These are phyloP conservation scores for Linurgus olivaceus DNA, from an alignment of 2,797 vertebrate genomes.

Conservation along the genomic window DNA sequence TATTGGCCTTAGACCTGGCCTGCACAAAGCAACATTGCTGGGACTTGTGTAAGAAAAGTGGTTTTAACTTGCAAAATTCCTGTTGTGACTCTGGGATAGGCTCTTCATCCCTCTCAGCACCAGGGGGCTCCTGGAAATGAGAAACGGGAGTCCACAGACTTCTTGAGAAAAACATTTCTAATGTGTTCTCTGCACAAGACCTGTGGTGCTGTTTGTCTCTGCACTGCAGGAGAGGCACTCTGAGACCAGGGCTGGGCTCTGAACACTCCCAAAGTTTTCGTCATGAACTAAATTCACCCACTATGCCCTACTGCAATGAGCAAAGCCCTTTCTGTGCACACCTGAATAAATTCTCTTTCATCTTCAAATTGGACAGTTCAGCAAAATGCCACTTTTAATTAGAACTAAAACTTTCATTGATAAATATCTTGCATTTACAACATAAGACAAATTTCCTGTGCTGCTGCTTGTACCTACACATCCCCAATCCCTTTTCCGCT, in stretches of 20 bases:
- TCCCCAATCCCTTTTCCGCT: neutral
- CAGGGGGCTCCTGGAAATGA: conserved; percentile 43
- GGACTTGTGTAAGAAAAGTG: neutral
- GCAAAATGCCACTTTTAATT: neutral
- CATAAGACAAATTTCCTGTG: neutral
- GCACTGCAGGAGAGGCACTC: neutral
- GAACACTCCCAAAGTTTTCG: neutral
- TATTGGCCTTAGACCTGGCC: neutral
- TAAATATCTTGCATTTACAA: neutral
- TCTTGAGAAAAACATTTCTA: neutral
- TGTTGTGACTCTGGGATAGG: neutral
- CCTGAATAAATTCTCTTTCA: neutral
- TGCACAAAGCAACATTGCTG: neutral
- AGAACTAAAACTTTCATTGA: neutral
- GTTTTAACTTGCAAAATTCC: neutral
- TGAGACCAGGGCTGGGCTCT: neutral
- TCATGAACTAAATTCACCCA: neutral
- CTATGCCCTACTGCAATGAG: neutral
- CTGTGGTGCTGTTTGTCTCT: neutral
- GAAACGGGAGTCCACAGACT: neutral
- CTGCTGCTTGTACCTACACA: neutral
- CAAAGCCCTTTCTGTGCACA: neutral
- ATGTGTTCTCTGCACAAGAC: rapidly evolving
- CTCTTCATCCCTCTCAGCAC: conserved; percentile 20
- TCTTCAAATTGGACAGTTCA: neutral